Evolutionary conservation across 2,888 invertebrate species (phyloP).

Genomic region (Pantelozetes paolii): DNA sequence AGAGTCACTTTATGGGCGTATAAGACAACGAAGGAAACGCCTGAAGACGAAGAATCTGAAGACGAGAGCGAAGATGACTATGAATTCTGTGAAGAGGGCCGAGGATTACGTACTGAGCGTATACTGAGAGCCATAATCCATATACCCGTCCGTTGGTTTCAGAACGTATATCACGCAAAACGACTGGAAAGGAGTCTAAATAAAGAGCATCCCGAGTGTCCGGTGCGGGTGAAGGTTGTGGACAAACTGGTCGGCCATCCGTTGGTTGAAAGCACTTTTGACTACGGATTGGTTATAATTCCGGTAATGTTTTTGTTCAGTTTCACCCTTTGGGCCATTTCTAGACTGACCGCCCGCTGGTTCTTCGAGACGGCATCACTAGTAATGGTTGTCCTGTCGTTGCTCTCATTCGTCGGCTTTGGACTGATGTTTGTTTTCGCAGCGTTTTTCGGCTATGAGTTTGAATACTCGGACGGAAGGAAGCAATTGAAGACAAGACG

Average conservation of each 20-base stretch:
- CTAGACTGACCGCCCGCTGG: conserved; percentile 14
- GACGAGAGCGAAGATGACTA: conserved; percentile 32
- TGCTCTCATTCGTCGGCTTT: conserved; percentile 26
- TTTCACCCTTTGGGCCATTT: conserved; percentile 36
- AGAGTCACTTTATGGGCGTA: conserved; percentile 40
- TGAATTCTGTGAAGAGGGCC: conserved; percentile 37
- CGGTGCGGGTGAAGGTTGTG: conserved; percentile 36
- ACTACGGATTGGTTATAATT: conserved; percentile 34
- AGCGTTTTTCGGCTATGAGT: conserved; percentile 41
- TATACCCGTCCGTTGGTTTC: conserved; percentile 41
- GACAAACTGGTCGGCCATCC: conserved; percentile 37
- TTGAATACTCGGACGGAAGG: conserved; percentile 33
- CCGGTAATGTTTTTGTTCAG: conserved; percentile 38
- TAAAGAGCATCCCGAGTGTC: conserved; percentile 42
- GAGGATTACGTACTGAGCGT: conserved; percentile 39
- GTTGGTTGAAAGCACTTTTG: conserved; percentile 37
- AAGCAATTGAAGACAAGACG: conserved; percentile 19
- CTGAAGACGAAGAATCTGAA: conserved; percentile 27
- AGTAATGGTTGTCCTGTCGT: conserved; percentile 15
- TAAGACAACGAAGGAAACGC: conserved; percentile 33
- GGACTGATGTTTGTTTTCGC: conserved; percentile 41
- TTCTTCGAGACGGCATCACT: conserved; percentile 26
- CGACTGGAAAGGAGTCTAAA: conserved; percentile 35
- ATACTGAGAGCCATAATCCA: conserved; percentile 40
- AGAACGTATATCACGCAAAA: conserved; percentile 37